phyloP scores from a whole-genome alignment of 2,888 invertebrate species.

The Poecilus cupreus region DNA sequence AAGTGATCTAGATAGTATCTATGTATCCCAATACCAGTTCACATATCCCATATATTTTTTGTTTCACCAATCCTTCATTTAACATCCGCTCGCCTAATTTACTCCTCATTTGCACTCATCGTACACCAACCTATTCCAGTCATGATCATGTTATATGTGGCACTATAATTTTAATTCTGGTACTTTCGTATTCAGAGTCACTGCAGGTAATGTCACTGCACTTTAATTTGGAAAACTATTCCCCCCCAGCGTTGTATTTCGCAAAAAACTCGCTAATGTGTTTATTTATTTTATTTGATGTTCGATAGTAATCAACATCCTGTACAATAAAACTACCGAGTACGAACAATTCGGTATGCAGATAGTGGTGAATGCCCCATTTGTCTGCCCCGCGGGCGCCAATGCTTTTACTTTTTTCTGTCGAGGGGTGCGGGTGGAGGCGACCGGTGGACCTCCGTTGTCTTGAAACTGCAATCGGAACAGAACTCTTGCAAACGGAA shows the following conservation, averaged over 20 bases:
- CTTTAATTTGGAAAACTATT: background rate
- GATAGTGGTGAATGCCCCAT: background rate
- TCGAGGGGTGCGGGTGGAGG: background rate
- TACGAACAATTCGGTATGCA: background rate
- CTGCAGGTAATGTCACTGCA: too few relatives aligned
- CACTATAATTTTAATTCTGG: too few relatives aligned
- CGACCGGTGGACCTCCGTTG: slow-evolving; percentile 22
- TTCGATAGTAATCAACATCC: background rate
- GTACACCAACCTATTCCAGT: too few relatives aligned
- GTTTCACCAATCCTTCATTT: too few relatives aligned
- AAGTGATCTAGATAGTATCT: too few relatives aligned
- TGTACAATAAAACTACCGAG: background rate
- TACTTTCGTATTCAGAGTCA: too few relatives aligned
- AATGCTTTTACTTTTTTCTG: slow-evolving; percentile 10
- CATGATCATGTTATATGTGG: too few relatives aligned
- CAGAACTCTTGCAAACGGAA: slow-evolving; percentile 67
- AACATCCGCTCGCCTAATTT: too few relatives aligned
- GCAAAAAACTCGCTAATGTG: background rate
- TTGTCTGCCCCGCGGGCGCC: background rate
- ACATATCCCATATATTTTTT: too few relatives aligned
- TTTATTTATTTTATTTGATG: slow-evolving; percentile 5
- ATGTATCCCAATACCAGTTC: too few relatives aligned
- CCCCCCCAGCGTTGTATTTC: background rate
- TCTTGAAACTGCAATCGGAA: slow-evolving; percentile 64
- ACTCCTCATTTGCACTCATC: too few relatives aligned